Percentiles rank a stretch among this genome's conserved stretches.
These are phyloP conservation scores for Crypturellus undulatus DNA, from an alignment of 2,113 vertebrate species.

Conservation along the genomic window DNA sequence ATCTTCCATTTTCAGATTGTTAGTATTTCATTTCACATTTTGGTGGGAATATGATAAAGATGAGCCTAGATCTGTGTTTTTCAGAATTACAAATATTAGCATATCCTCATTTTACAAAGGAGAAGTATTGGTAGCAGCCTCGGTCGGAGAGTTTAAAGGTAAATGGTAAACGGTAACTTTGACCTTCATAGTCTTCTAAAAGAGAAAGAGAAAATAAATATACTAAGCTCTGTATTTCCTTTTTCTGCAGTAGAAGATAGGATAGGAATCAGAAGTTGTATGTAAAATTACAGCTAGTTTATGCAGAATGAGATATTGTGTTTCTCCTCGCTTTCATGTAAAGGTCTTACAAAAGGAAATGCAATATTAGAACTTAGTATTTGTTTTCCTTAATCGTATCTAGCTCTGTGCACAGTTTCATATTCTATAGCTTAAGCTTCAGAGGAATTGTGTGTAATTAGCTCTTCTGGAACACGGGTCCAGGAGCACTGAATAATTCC, in stretches of 20 bases:
- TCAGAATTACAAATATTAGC: background rate
- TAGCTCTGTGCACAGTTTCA: background rate
- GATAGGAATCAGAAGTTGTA: background rate
- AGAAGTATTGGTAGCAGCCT: background rate
- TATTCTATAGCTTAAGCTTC: slow-evolving; percentile 12
- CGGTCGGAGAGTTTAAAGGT: background rate
- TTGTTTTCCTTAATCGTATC: background rate
- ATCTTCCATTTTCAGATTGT: slow-evolving; percentile 33
- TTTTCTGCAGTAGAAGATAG: background rate
- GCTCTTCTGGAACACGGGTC: background rate
- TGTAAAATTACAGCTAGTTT: background rate
- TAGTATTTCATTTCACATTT: slow-evolving; percentile 41
- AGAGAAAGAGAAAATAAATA: background rate
- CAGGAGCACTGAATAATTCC: slow-evolving; percentile 40
- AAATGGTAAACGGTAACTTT: background rate
- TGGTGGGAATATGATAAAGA: background rate
- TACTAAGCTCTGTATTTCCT: background rate
- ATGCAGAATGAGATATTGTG: background rate
- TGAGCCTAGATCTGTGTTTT: background rate
- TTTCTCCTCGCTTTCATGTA: background rate
- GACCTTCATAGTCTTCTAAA: background rate
- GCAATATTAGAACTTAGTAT: background rate
- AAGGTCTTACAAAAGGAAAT: background rate
- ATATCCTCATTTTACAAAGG: background rate
- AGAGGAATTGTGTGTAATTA: slow-evolving; percentile 51